Conservation (phyloP, 2,888 invertebrate species). For the Punctoribates punctum region DNA sequence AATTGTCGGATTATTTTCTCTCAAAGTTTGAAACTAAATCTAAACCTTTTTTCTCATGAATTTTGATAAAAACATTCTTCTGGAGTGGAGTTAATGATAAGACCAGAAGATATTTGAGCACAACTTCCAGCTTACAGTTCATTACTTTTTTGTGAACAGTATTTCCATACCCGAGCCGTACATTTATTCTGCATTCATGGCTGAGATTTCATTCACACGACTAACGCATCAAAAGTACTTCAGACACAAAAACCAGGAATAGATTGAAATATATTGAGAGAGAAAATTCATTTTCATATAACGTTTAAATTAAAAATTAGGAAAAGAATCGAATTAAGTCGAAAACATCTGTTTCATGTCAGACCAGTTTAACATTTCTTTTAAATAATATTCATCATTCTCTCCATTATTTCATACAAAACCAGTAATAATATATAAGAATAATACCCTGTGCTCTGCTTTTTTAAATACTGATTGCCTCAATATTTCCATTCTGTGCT, state of each 20-base stretch:
- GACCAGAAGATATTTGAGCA: neutral
- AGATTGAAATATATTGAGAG: neutral
- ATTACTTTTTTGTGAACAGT: neutral
- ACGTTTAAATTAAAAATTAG: slow-evolving; percentile 26
- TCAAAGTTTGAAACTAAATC: neutral
- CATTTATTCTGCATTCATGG: neutral
- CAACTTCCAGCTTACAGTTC: neutral
- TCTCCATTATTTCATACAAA: neutral
- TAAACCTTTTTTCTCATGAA: slow-evolving; percentile 7
- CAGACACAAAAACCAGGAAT: neutral
- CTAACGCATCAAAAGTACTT: neutral
- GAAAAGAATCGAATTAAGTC: slow-evolving; percentile 1
- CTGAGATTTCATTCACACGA: slow-evolving; percentile 12
- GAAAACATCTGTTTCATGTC: slow-evolving; percentile 27
- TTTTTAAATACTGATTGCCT: neutral
- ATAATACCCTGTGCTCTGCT: neutral
- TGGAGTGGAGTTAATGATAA: neutral
- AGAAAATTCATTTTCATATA: neutral
- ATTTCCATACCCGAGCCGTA: neutral
- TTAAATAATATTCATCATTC: neutral
- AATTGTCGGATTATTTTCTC: neutral
- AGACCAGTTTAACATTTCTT: neutral
- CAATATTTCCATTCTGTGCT: neutral
- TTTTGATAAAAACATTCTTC: neutral
- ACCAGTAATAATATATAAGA: neutral